phyloP scores from a whole-genome alignment of 2,113 vertebrate genomes.

The Eolophus roseicapilla region DNA sequence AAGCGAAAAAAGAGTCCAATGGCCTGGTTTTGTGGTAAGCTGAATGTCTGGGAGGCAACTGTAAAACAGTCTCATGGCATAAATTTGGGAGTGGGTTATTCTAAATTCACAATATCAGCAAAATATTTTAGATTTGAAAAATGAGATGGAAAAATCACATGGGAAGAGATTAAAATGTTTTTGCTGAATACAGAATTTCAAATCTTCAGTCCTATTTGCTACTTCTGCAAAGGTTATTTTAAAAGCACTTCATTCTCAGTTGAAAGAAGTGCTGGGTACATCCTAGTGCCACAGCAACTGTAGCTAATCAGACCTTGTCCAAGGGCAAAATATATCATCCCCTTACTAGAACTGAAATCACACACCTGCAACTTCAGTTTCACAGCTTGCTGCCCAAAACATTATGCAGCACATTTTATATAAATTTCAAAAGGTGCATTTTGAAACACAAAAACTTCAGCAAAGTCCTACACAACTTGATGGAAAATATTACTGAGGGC shows the following conservation, averaged over 20 bases:
- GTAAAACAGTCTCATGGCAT: background rate
- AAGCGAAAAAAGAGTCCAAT: background rate
- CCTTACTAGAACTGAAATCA: background rate
- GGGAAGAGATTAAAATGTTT: background rate
- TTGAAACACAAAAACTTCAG: background rate
- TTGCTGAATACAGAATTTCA: background rate
- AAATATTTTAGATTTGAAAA: background rate
- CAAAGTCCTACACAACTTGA: background rate
- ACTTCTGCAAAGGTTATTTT: background rate
- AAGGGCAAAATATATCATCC: background rate
- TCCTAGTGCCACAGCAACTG: background rate
- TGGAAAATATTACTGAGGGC: background rate
- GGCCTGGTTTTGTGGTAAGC: background rate
- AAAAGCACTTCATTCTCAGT: background rate
- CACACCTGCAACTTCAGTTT: background rate
- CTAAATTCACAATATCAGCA: background rate
- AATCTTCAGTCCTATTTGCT: background rate
- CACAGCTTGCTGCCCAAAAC: background rate
- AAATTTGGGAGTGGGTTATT: background rate
- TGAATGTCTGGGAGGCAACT: background rate
- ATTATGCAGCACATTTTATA: background rate
- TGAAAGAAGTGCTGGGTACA: background rate
- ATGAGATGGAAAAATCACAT: background rate
- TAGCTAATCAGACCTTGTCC: background rate
- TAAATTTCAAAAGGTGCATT: background rate